Evolutionary conservation across 2,797 vertebrate species (phyloP).

Genomic region (Miichthys miiuy): DNA sequence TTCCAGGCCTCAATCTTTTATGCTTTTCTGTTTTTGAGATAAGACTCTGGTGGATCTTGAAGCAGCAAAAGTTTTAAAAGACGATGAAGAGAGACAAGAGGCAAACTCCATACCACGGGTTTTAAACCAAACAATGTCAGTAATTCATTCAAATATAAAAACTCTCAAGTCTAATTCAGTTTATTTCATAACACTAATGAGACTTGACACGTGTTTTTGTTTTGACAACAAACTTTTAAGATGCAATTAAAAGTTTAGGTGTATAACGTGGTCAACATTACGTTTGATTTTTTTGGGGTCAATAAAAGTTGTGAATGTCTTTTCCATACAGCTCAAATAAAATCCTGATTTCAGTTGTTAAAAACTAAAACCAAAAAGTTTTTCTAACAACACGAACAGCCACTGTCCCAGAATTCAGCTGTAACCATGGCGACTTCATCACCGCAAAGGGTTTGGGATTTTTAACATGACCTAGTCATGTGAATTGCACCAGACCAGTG

Average conservation of each 20-base stretch:
- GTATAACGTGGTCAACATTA: not conserved
- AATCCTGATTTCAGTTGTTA: not conserved
- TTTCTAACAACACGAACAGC: conserved; percentile 21
- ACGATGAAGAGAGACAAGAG: no score
- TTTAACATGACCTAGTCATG: conserved; percentile 81
- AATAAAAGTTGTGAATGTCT: not conserved
- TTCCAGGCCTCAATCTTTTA: not conserved
- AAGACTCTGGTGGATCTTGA: not conserved
- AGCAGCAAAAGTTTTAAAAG: not conserved
- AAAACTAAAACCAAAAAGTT: conserved; percentile 15
- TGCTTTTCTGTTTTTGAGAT: not conserved
- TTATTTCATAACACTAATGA: not conserved
- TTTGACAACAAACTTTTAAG: not conserved
- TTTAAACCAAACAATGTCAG: not conserved
- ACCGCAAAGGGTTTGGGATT: conserved; percentile 66
- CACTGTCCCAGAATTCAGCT: conserved; percentile 46
- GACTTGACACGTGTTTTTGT: not conserved
- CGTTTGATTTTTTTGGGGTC: not conserved
- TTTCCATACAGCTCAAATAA: not conserved
- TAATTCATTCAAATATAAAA: not conserved
- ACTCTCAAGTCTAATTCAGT: not conserved
- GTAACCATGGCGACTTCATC: conserved; percentile 72
- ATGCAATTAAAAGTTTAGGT: not conserved
- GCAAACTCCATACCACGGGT: not conserved
- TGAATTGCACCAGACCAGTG: conserved; percentile 84